These are phyloP conservation scores for Danionella cerebrum DNA, from an alignment of 2,113 vertebrate genomes.

Conservation along the genomic window DNA sequence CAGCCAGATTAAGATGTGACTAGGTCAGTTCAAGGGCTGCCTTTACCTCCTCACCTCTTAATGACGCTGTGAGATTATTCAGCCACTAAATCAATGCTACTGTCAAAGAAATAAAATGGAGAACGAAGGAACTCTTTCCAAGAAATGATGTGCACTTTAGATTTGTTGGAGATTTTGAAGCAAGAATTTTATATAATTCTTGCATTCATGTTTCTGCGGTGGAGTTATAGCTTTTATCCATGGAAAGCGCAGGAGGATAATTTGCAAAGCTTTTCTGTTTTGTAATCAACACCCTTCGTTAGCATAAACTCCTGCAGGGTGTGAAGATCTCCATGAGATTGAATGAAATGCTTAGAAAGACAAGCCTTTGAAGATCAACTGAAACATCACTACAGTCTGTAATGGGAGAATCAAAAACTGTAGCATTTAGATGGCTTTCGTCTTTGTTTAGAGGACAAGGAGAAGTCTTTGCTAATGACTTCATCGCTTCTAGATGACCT, in stretches of 20 bases:
- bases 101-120: neutral
- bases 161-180: neutral
- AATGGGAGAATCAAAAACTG: neutral
- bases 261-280: slow-evolving; percentile 8
- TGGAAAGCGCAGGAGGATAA: neutral
- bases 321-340: slow-evolving; percentile 1
- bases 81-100: neutral
- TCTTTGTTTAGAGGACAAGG: neutral
- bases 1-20: slow-evolving; percentile 12
- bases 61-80: neutral
- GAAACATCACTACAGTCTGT: neutral
- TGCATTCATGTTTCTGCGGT: neutral
- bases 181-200: too few relatives aligned
- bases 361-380: slow-evolving; percentile 1
- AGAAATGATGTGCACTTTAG: neutral
- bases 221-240: neutral
- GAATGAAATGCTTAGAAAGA: neutral
- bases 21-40: slow-evolving; percentile 14
- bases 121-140: neutral
- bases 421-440: neutral
- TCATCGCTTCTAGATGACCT: neutral
- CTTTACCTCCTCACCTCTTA: slow-evolving; percentile 1
- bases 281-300: neutral
- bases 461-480: slow-evolving; percentile 12
- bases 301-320: neutral